Conservation (phyloP, 2,113 vertebrate species). For the Neolamprologus hecqui region DNA sequence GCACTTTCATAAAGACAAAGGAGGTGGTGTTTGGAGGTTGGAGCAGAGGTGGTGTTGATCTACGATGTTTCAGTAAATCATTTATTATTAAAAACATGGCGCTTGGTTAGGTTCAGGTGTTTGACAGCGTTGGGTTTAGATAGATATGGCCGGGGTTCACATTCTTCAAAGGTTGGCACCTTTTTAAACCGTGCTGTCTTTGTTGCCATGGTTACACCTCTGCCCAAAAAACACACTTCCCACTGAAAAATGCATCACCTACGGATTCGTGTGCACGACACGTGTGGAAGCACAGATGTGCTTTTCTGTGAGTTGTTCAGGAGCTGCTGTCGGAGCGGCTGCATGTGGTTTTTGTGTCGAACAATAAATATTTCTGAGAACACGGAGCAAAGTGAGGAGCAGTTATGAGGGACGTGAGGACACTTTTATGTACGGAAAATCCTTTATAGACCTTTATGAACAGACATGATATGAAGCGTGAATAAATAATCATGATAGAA, state of each 20-base stretch:
- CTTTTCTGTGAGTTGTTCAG: neutral
- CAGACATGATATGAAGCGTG: neutral
- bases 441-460: rapidly evolving
- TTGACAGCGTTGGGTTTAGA: neutral
- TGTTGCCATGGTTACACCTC: neutral
- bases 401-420: neutral
- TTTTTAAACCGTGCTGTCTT: neutral
- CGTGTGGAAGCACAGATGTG: neutral
- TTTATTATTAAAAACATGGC: neutral
- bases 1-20: neutral
- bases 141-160: neutral
- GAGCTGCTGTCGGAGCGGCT: neutral
- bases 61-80: neutral
- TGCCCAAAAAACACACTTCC: neutral
- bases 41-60: neutral
- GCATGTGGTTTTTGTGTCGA: neutral
- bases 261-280: neutral
- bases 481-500: neutral
- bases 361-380: neutral
- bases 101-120: neutral
- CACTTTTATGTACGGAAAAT: neutral
- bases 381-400: neutral
- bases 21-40: neutral
- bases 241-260: neutral
- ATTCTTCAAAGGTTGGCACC: neutral